Evolutionary conservation across 2,888 invertebrate genomes (phyloP).

Genomic region (Cephus pulcher): DNA sequence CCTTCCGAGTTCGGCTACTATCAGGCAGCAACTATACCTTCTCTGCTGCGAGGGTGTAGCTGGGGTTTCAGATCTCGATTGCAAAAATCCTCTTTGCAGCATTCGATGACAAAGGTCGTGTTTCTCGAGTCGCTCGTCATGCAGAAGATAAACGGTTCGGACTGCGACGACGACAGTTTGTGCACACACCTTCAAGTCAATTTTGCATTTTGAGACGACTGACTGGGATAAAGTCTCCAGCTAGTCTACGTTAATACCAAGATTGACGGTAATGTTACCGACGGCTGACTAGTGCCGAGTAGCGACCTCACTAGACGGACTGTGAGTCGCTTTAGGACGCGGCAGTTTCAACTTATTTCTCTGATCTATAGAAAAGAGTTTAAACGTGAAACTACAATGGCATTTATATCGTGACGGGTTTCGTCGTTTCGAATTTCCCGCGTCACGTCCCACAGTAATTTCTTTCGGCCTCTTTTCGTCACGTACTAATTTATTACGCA

Average conservation of each 20-base stretch:
- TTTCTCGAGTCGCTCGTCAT: slow-evolving; percentile 80
- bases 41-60: slow-evolving; percentile 73
- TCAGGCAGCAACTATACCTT: slow-evolving; percentile 73
- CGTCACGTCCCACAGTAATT: no score
- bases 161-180: slow-evolving; percentile 77
- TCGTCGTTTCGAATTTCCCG: background rate
- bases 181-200: slow-evolving; percentile 83
- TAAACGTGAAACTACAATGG: background rate
- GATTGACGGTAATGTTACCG: background rate
- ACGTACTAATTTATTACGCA: no score
- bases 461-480: no score
- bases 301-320: background rate
- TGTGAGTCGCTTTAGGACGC: background rate
- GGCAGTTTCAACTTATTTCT: background rate
- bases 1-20: slow-evolving; percentile 44
- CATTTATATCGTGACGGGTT: background rate
- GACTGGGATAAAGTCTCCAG: background rate
- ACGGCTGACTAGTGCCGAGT: background rate
- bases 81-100: slow-evolving; percentile 85
- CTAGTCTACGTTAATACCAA: background rate
- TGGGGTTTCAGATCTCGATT: slow-evolving; percentile 78
- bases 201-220: slow-evolving; percentile 64
- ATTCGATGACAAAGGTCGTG: slow-evolving; percentile 82
- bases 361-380: background rate
- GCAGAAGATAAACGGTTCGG: slow-evolving; percentile 86